These are phyloP conservation scores for Nothoprocta perdicaria DNA, from an alignment of 2,113 vertebrate genomes.

Conservation along the genomic window DNA sequence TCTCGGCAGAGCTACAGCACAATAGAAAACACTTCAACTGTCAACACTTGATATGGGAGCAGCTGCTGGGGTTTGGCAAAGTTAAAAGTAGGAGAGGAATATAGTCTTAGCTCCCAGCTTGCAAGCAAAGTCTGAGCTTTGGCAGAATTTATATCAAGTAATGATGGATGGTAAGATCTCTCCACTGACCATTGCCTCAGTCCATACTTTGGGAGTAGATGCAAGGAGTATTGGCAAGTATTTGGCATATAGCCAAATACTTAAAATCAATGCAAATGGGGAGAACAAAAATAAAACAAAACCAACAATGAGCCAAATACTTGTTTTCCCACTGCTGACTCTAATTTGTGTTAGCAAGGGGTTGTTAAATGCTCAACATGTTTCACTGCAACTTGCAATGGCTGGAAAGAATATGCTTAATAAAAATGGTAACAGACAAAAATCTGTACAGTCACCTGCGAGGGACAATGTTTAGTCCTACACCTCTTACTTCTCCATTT, in stretches of 20 bases:
- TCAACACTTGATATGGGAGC: slow-evolving; percentile 64
- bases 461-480: background rate
- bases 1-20: slow-evolving; percentile 66
- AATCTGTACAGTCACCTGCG: background rate
- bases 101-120: background rate
- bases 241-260: background rate
- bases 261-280: background rate
- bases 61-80: slow-evolving; percentile 64
- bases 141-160: background rate
- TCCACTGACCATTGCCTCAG: background rate
- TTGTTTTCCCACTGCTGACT: background rate
- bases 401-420: background rate
- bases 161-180: background rate
- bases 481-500: background rate
- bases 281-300: background rate
- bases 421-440: background rate
- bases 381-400: background rate
- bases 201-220: background rate
- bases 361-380: background rate
- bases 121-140: background rate
- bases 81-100: slow-evolving; percentile 26
- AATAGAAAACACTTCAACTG: slow-evolving; percentile 61
- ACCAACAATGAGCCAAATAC: background rate
- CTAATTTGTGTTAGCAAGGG: background rate
- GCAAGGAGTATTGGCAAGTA: background rate